Base-by-base conservation (phyloP, 2,797 vertebrate species). In the Gallirallus australis region DNA sequence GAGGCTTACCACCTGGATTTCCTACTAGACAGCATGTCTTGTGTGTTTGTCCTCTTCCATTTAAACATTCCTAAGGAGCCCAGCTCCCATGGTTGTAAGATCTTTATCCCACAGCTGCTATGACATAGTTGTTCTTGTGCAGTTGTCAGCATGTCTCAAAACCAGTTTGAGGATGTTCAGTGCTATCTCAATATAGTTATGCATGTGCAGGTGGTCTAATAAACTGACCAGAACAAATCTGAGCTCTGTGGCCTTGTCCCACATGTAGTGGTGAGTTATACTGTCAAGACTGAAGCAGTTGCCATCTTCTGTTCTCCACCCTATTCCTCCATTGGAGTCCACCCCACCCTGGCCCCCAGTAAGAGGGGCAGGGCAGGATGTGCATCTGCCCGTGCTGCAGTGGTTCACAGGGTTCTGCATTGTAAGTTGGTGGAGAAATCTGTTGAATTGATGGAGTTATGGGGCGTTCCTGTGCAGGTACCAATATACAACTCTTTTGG, bases 191-290 rank as follows among this genome's bases (percentile, higher is more conserved):
- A 50, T 0, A 0, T 52, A 20, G 19, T 85, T 47, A 39, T 57
- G 20, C 60, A 18, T 23, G 21, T 70, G 35, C 66, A 78, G 57
- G 48, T 35, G 30, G 50, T 35, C 54, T 78, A 76, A 53, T 68
- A 81, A 80, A 64, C 81, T 1, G 6, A 7, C 57, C 0, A 0
- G 28, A 30, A 57, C 30, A 61, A 48, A 75, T 35, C 0, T n/a
- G 69, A 75, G 28, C 53, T 77, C 68, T 37, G 72, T 82, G 48
- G 45, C 48, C 39, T 28, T 80, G 56, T 73, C 30, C 52, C 11
- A 7, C 2, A 2, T 1, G 8, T 33, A 61, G 27, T 4, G 4
- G 8, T 89, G 63, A 18, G 40, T 88, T 72, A 61, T 21, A 17
- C 37, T 40, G 54, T 7, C 3, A 27, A 39, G 78, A 64, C 28